phyloP scores from a whole-genome alignment of 2,888 invertebrate species.

The Drosophila neonasuta region DNA sequence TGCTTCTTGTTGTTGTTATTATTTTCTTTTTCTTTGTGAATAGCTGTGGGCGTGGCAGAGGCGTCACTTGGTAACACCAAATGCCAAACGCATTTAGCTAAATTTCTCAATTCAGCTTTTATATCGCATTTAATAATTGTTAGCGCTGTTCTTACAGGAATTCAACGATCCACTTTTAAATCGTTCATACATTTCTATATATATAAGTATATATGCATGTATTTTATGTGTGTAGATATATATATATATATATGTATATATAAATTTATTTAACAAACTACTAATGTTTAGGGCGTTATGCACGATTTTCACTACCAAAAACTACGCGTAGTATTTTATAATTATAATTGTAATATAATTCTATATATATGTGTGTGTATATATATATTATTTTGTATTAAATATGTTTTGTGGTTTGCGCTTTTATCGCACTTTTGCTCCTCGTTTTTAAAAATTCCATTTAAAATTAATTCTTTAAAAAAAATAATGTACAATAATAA shows the following conservation, averaged over 20 bases:
- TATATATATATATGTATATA: slow-evolving; percentile 47
- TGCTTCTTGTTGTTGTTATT: slow-evolving; percentile 4
- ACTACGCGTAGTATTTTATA: slow-evolving; percentile 65
- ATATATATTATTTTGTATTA: slow-evolving; percentile 30
- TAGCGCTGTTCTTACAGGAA: slow-evolving; percentile 68
- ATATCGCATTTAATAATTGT: slow-evolving; percentile 67
- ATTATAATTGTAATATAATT: slow-evolving; percentile 50
- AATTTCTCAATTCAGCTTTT: slow-evolving; percentile 43
- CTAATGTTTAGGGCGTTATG: slow-evolving; percentile 67
- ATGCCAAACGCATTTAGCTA: slow-evolving; percentile 50
- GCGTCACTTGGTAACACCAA: slow-evolving; percentile 56
- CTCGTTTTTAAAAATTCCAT: slow-evolving; percentile 48
- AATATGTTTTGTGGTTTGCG: slow-evolving; percentile 50
- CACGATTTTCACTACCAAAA: slow-evolving; percentile 73
- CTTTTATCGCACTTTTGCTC: slow-evolving; percentile 51
- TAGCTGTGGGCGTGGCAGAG: slow-evolving; percentile 63
- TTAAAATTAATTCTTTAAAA: slow-evolving; percentile 55
- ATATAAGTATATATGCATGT: slow-evolving; percentile 36
- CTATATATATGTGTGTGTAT: slow-evolving; percentile 40
- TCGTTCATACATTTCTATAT: slow-evolving; percentile 26
- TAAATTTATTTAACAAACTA: slow-evolving; percentile 78
- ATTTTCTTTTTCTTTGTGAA: slow-evolving; percentile 22
- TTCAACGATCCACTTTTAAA: slow-evolving; percentile 26
- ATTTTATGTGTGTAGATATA: slow-evolving; percentile 34
- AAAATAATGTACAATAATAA: slow-evolving; percentile 64